Evolutionary conservation across 2,888 invertebrate genomes (phyloP).

Genomic region (Pandemis cinnamomeana): DNA sequence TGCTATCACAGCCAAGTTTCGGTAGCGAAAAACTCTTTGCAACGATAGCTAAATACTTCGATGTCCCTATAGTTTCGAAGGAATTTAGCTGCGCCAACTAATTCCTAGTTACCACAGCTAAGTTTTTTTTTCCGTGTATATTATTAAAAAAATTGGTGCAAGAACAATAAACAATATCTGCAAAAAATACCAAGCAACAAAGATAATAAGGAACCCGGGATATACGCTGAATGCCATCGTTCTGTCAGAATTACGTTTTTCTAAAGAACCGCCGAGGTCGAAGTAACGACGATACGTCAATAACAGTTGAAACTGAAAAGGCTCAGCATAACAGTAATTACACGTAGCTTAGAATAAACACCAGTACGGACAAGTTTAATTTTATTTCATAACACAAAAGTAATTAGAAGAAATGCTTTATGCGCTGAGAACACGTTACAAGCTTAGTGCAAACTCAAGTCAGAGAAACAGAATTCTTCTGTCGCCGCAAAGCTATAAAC

Average conservation of each 20-base stretch:
- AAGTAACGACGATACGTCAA: background rate
- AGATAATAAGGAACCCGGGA: background rate
- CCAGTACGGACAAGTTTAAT: background rate
- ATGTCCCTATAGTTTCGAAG: no score
- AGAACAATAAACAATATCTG: background rate
- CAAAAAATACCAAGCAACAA: background rate
- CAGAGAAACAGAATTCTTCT: conserved; percentile 52
- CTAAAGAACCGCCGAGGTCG: no score
- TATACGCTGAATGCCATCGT: no score
- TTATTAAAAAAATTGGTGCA: no score
- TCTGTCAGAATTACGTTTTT: no score
- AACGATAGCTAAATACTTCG: no score
- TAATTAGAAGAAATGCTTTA: conserved; percentile 28
- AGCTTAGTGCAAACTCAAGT: conserved; percentile 39
- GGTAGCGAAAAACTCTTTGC: no score
- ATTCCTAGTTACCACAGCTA: no score
- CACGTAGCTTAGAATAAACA: background rate
- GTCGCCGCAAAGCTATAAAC: conserved; percentile 60
- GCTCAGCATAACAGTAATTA: background rate
- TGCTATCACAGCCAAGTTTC: no score
- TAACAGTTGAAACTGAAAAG: background rate
- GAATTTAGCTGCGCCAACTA: no score
- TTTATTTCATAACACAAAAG: conserved; percentile 3
- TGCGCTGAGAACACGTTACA: conserved; percentile 33
- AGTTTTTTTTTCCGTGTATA: no score